Percentiles rank a stretch among this genome's conserved stretches.
Evolutionary conservation across 1,140 invertebrate species (phyloP).

Genomic region (Monomorium pharaonis): DNA sequence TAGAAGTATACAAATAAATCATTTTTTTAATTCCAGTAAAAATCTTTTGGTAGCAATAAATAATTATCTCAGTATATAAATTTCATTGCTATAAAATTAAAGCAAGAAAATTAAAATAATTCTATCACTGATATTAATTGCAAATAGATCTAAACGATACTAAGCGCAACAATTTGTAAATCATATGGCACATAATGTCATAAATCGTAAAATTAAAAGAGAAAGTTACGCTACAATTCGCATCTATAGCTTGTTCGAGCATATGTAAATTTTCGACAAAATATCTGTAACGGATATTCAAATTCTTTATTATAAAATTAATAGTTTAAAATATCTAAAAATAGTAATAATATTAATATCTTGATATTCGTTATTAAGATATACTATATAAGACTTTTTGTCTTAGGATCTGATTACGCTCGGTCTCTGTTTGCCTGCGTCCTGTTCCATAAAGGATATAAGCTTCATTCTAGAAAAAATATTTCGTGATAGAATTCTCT

Average conservation of each 20-base stretch:
- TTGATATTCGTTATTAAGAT: background rate
- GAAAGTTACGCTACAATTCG: constrained; percentile 4
- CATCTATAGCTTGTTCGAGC: background rate
- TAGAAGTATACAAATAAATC: too few relatives aligned
- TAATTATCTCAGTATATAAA: too few relatives aligned
- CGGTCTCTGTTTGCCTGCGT: constrained; percentile 81
- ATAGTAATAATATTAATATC: background rate
- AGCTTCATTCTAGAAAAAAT: constrained; percentile 69
- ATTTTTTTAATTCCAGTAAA: too few relatives aligned
- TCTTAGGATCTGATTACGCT: constrained; percentile 78
- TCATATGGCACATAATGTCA: background rate
- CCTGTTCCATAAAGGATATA: constrained; percentile 75
- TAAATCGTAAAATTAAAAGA: constrained; percentile 11
- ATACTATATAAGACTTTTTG: background rate
- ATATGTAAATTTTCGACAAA: background rate
- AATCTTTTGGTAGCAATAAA: too few relatives aligned
- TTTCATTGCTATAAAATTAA: background rate
- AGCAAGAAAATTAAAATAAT: background rate
- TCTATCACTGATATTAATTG: background rate
- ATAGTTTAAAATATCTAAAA: background rate
- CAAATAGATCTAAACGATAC: background rate
- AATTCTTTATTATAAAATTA: background rate
- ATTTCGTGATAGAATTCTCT: constrained; percentile 71
- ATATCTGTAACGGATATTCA: background rate
- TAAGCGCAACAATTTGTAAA: background rate